phyloP scores from a whole-genome alignment of 2,113 vertebrate species.

The Calyptommatus sinebrachiatus region DNA sequence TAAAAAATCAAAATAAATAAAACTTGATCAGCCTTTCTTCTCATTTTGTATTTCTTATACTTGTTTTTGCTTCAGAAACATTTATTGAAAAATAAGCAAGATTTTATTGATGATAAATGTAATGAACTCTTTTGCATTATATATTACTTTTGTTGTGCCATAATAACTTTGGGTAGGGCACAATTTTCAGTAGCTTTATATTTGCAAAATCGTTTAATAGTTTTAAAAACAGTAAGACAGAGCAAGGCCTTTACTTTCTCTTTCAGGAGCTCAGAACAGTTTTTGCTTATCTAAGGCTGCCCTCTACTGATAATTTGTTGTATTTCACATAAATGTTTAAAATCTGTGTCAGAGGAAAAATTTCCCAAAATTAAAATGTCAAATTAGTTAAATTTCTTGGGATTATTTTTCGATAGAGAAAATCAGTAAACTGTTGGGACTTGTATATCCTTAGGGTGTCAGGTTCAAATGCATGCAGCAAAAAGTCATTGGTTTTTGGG shows the following conservation, averaged over 20 bases:
- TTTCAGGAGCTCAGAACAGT: not conserved
- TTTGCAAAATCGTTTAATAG: conserved; percentile 7
- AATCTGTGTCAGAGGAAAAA: not conserved
- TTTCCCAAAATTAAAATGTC: not conserved
- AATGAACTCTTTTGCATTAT: not conserved
- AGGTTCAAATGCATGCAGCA: too few species aligned
- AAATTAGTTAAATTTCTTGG: not conserved
- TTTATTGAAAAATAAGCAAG: too few species aligned
- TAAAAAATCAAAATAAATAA: not conserved
- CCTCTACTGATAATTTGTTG: conserved; percentile 54
- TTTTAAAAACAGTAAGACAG: not conserved
- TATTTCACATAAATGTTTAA: not conserved
- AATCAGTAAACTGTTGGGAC: too few species aligned
- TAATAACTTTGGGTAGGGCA: conserved; percentile 19
- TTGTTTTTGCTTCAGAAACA: conserved; percentile 1
- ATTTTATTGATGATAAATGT: too few species aligned
- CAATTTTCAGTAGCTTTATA: conserved; percentile 8
- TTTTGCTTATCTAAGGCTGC: conserved; percentile 58
- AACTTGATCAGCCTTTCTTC: not conserved
- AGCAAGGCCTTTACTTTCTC: not conserved
- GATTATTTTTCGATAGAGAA: not conserved
- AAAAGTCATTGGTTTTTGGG: too few species aligned
- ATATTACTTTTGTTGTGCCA: conserved; percentile 21
- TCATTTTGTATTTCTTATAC: too few species aligned
- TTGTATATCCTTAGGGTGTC: too few species aligned